phyloP scores from a whole-genome alignment of 1,140 invertebrate species.

The Gerris buenoi region DNA sequence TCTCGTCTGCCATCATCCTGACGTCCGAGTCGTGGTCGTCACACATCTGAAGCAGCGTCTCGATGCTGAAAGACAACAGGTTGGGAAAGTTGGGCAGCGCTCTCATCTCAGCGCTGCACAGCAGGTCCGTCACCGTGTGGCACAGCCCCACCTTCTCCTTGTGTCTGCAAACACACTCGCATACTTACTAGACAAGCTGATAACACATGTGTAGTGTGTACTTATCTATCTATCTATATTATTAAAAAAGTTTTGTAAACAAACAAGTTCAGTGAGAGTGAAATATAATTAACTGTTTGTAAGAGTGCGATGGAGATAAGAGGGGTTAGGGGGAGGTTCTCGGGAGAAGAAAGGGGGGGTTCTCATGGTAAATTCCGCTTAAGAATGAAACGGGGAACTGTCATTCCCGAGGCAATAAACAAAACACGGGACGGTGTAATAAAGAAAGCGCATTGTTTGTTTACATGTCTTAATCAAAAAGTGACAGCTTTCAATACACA shows the following conservation, averaged over 20 bases:
- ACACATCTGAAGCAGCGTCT: conserved; percentile 51
- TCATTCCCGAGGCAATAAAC: no score
- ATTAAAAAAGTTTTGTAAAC: neutral
- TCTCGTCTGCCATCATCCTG: conserved; percentile 62
- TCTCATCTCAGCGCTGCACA: conserved; percentile 40
- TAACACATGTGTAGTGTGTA: neutral
- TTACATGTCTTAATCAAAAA: no score
- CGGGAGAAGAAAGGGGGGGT: no score
- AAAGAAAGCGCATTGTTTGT: no score
- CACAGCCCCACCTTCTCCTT: conserved; percentile 57
- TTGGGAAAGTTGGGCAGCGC: conserved; percentile 43
- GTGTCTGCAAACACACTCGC: conserved; percentile 31
- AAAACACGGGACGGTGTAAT: no score
- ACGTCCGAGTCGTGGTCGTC: conserved; percentile 65
- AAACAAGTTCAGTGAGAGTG: neutral
- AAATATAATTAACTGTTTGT: neutral
- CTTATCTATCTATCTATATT: neutral
- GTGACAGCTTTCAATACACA: no score
- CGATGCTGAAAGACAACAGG: conserved; percentile 50
- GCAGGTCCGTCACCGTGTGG: conserved; percentile 46
- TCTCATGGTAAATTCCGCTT: no score
- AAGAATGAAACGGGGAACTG: no score
- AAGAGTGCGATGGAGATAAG: neutral
- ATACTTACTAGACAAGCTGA: neutral
- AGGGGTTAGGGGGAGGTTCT: no score